Base-by-base conservation (phyloP, 53 echinoderm and acorn worm genomes). In the Stichopus horrens region DNA sequence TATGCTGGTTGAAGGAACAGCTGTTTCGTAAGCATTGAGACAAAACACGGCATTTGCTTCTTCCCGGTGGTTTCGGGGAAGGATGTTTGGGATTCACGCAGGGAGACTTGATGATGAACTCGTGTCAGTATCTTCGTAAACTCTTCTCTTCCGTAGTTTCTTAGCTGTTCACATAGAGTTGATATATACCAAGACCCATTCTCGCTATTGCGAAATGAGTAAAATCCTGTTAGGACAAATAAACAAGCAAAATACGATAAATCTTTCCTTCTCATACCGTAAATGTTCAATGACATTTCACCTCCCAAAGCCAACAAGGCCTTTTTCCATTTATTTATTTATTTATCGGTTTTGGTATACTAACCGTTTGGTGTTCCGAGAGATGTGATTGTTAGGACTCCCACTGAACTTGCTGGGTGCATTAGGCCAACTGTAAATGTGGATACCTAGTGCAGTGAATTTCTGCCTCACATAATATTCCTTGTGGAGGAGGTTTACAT, bases 171-270 rank as follows among this genome's bases (percentile, higher is more conserved):
- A 51, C 92, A 87, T 4, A 97, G 88, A 4, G 93, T 94, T 73
- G 92, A 92, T 83, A 97, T 84, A 88, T 93, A 97, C 98, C 98
- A 97, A 0, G 97, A 97, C 8, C 97, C 97, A 13, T 90, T 89
- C 0, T 90, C 78, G 0, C 93, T 94, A 90, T 97, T 93, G 1
- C 97, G 91, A 88, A 95, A 93, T 8, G 97, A 94, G 86, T 90
- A 95, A 60, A 91, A 97, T 58, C 97, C 97, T 95, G 86, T 9
- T 14, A 76, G 11, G 83, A 78, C 11, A 22, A 52, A 67, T 18
- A 60, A 83, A 51, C 9, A 81, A n/a, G 68, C 0, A 67, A 67
- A 67, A 37, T 37, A 37, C 37, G 37, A 37, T 37, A 1, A 2
- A 37, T 37, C 37, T 37, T 2, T 37, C 37, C 37, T 37, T 37